Base-by-base conservation (phyloP, 2,113 vertebrate species). In the Elephantulus edwardii region DNA sequence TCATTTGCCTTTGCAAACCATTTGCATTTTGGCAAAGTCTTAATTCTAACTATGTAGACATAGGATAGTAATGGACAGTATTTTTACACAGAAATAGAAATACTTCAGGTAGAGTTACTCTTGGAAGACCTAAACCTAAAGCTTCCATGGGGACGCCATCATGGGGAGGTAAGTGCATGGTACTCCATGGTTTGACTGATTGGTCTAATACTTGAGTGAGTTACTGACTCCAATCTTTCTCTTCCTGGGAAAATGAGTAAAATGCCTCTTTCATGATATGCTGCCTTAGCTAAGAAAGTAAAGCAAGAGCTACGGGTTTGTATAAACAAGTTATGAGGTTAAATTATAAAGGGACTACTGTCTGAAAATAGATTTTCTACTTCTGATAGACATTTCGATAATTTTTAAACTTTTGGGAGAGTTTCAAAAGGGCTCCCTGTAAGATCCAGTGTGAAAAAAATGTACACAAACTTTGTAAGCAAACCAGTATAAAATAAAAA, bases 371-470 rank as follows among this genome's bases (percentile, higher is more conserved):
- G 30, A 48, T 78, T 16, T 52, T 88, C 42, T 76, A 86, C 48
- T 77, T 88, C 12, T 84, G 48, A 56, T 54, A 14, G 30, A 2
- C 16, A 52, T 64, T 88, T 88, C 71, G 30, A 24, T 79, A 52
- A 92, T 54, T 92, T 83, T 20, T 60, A 76, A 66, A 81, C 92
- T 79, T 90, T 22, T 83, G 28, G n/a, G 26, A 70, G n/a, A 46
- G 70, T 75, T 86, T 70, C 74, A 22, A 82, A 42, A n/a, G 12
- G 62, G 24, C 3, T 54, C 66, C 80, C n/a, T n/a, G n/a, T n/a
- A n/a, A n/a, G n/a, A n/a, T n/a, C n/a, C n/a, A n/a, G n/a, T n/a
- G n/a, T n/a, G n/a, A n/a, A n/a, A n/a, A n/a, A n/a, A n/a, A n/a
- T n/a, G n/a, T n/a, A n/a, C n/a, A n/a, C n/a, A n/a, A n/a, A n/a